Evolutionary conservation across 2,113 vertebrate species (phyloP).

Genomic region (Strigops habroptila): DNA sequence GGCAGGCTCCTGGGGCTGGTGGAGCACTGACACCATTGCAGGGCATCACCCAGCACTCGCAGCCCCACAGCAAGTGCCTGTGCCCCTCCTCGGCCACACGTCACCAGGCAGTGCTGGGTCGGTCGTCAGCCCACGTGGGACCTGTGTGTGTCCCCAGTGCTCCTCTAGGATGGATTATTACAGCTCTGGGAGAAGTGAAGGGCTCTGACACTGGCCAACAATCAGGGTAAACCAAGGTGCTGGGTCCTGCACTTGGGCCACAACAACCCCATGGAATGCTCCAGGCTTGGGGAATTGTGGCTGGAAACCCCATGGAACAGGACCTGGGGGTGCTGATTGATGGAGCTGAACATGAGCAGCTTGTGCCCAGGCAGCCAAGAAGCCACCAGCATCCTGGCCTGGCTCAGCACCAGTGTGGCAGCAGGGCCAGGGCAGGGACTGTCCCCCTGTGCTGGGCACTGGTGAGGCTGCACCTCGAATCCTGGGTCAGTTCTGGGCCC

Average conservation of each 20-base stretch:
- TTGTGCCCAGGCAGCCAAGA: no score
- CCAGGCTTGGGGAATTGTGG: background rate
- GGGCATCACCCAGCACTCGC: accelerated
- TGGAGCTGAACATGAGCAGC: no score
- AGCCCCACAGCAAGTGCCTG: background rate
- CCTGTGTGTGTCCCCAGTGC: accelerated
- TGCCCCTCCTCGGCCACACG: background rate
- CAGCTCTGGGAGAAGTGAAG: background rate
- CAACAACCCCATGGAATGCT: background rate
- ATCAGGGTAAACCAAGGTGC: background rate
- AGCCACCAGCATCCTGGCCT: no score
- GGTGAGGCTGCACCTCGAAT: no score
- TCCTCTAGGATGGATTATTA: accelerated
- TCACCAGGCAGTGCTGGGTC: accelerated
- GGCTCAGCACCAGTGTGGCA: no score
- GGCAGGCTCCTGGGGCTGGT: background rate
- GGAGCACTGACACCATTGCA: accelerated
- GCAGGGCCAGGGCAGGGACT: no score
- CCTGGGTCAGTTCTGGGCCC: no score
- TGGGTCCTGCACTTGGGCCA: background rate
- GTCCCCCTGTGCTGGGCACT: no score
- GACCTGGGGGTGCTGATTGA: no score
- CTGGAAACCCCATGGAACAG: background rate
- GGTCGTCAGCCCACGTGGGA: accelerated
- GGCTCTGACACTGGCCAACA: background rate